Conservation (phyloP, 2,888 invertebrate genomes). For the Drosophila neoperkinsi region DNA sequence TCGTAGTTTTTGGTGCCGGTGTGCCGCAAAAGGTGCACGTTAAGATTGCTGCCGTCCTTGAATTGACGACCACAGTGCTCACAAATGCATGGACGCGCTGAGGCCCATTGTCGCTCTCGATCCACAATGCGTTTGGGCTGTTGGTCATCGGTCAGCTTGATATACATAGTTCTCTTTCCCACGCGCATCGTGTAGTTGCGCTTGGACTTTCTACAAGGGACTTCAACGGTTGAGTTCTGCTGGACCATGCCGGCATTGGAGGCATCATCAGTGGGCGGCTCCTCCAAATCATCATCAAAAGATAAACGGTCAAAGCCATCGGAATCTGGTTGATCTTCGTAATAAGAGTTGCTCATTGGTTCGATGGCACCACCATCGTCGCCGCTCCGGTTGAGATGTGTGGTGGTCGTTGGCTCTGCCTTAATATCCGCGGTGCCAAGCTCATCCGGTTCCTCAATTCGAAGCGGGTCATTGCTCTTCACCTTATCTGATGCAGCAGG, state of each 20-base stretch:
- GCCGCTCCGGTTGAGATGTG: not conserved
- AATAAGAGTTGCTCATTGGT: conserved; percentile 1
- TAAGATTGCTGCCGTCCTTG: conserved; percentile 64
- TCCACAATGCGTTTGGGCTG: conserved; percentile 73
- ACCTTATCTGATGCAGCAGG: not conserved
- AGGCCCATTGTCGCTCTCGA: conserved; percentile 59
- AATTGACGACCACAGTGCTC: conserved; percentile 70
- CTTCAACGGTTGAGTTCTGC: not conserved
- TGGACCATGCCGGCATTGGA: not conserved
- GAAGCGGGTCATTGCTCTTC: conserved; percentile 47
- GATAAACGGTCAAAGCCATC: conserved; percentile 20
- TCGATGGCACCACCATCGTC: not conserved
- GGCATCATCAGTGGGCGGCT: not conserved
- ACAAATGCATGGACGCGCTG: conserved; percentile 61
- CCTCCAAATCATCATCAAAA: conserved; percentile 3
- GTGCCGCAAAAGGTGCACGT: conserved; percentile 64
- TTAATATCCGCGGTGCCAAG: conserved; percentile 18
- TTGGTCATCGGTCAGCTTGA: conserved; percentile 62
- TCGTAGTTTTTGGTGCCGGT: conserved; percentile 72
- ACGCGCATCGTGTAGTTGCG: conserved; percentile 71
- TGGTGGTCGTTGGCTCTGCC: not conserved
- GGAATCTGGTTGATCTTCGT: not conserved
- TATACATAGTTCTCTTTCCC: conserved; percentile 67
- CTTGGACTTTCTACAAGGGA: conserved; percentile 6
- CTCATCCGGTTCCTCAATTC: conserved; percentile 30